Evolutionary conservation across 2,797 vertebrate genomes (phyloP).

Genomic region (Vipera latastei): DNA sequence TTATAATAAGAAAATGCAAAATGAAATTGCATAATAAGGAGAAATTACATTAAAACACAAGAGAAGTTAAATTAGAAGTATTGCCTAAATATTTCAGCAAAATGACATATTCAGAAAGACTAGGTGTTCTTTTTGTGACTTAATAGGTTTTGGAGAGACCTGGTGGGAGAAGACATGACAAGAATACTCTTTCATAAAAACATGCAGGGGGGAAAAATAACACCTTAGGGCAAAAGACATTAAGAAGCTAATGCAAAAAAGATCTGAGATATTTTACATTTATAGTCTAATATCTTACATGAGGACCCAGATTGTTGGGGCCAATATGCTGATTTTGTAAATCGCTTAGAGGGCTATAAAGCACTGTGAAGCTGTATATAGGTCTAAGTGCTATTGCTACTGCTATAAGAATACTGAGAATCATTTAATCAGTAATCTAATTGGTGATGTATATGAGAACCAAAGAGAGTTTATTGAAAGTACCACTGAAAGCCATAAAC

Average conservation of each 20-base stretch:
- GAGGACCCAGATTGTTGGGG: no score
- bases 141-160: slow-evolving; percentile 44
- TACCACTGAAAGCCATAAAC: background rate
- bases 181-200: slow-evolving; percentile 55
- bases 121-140: slow-evolving; percentile 45
- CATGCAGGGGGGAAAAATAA: background rate
- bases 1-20: slow-evolving; percentile 2
- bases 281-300: slow-evolving; percentile 21
- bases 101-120: slow-evolving; percentile 46
- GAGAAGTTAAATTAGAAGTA: slow-evolving; percentile 24
- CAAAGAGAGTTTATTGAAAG: background rate
- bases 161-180: slow-evolving; percentile 43
- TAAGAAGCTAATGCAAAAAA: slow-evolving; percentile 31
- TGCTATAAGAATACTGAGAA: slow-evolving; percentile 13
- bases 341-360: no score
- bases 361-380: no score
- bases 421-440: background rate
- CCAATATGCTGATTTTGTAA: no score
- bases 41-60: slow-evolving; percentile 28
- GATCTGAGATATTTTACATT: slow-evolving; percentile 14
- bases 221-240: slow-evolving; percentile 37
- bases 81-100: slow-evolving; percentile 22
- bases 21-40: background rate
- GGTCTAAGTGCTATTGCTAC: no score
- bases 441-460: slow-evolving; percentile 13